These are phyloP conservation scores for Alligator sinensis DNA, from an alignment of 2,113 vertebrate genomes.

Conservation along the genomic window DNA sequence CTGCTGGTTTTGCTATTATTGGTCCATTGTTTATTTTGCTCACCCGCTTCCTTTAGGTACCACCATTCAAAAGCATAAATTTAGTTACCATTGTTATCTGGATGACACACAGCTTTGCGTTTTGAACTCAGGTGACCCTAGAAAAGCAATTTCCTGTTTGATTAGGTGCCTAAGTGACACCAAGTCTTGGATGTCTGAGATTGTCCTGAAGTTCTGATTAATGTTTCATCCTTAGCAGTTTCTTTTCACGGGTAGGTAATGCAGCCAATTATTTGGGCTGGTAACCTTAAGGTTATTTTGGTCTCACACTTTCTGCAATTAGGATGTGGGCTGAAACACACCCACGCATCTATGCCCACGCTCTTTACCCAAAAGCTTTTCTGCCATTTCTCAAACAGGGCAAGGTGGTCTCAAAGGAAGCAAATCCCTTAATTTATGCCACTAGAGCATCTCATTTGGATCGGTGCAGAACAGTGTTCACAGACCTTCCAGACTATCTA, in stretches of 20 bases:
- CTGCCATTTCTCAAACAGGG: not conserved
- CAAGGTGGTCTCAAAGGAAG: not conserved
- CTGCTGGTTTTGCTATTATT: not conserved
- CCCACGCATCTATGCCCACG: not conserved
- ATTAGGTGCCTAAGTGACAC: constrained; percentile 60
- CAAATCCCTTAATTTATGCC: not conserved
- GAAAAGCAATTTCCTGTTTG: constrained; percentile 74
- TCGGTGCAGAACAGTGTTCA: not conserved
- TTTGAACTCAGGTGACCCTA: constrained; percentile 32
- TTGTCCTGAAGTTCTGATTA: constrained; percentile 39
- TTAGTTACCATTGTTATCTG: constrained; percentile 29
- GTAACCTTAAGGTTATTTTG: not conserved
- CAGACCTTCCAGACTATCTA: not conserved
- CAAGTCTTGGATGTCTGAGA: constrained; percentile 29
- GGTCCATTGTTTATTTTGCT: not conserved
- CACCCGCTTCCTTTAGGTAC: not conserved
- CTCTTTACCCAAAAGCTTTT: not conserved
- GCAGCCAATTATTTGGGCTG: not conserved
- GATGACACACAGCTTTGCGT: not conserved
- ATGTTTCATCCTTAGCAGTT: constrained; percentile 10
- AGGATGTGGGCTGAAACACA: not conserved
- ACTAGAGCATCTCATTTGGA: not conserved
- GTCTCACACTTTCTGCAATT: constrained; percentile 41
- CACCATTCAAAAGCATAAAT: rapidly evolving
- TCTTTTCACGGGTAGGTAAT: not conserved